Conservation (phyloP, 2,888 invertebrate genomes). For the Drosophila birchii region DNA sequence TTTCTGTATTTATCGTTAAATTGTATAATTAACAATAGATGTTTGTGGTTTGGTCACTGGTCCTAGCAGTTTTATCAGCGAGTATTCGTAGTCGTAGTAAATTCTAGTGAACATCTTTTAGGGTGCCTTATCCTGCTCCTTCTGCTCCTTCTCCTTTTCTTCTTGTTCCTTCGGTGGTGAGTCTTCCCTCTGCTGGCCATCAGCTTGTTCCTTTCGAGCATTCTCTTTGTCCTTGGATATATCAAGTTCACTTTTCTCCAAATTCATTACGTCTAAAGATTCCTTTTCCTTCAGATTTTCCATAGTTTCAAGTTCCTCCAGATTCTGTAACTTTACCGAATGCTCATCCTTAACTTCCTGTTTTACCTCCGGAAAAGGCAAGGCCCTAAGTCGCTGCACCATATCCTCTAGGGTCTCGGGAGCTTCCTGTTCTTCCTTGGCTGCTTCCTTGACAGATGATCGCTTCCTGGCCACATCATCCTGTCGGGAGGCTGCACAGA, state of each 20-base stretch:
- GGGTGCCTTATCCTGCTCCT: constrained; percentile 8
- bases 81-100: constrained; percentile 48
- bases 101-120: constrained; percentile 62
- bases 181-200: not conserved
- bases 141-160: not conserved
- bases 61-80: constrained; percentile 39
- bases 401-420: constrained; percentile 77
- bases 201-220: not conserved
- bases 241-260: not conserved
- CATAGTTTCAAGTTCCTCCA: not conserved
- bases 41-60: constrained; percentile 8
- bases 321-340: not conserved
- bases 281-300: not conserved
- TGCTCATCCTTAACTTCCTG: not conserved
- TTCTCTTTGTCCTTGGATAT: not conserved
- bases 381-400: constrained; percentile 77
- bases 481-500: constrained; percentile 72
- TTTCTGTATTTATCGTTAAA: constrained; percentile 5
- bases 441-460: constrained; percentile 26
- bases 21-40: constrained; percentile 8
- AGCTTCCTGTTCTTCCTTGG: constrained; percentile 6
- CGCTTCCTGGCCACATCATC: constrained; percentile 58
- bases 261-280: not conserved
- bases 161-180: not conserved
- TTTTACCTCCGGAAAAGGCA: constrained; percentile 71